phyloP scores from a whole-genome alignment of 2,797 vertebrate genomes.

The Craterocephalus amniculus region DNA sequence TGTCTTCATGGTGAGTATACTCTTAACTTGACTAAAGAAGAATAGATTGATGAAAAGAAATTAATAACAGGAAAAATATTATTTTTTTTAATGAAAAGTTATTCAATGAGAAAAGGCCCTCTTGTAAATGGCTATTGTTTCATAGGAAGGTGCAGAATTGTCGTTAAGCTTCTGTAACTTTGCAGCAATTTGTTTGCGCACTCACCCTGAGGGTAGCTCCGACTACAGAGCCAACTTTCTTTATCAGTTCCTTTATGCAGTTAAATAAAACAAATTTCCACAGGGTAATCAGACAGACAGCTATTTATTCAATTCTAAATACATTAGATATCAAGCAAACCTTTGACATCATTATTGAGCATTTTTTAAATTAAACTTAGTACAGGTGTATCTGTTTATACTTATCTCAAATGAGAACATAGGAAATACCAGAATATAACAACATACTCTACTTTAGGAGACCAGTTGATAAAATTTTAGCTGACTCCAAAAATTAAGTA shows the following conservation, averaged over 20 bases:
- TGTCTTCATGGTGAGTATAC: conserved; percentile 32
- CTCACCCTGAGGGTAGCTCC: too few relatives aligned
- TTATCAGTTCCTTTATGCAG: too few relatives aligned
- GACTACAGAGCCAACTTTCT: too few relatives aligned
- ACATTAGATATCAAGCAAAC: not conserved
- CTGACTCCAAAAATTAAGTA: not conserved
- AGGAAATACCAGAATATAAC: not conserved
- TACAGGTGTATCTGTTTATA: not conserved
- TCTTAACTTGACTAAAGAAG: conserved; percentile 15
- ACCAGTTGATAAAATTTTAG: not conserved
- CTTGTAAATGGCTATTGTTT: too few relatives aligned
- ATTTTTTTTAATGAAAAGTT: too few relatives aligned
- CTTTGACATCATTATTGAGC: not conserved
- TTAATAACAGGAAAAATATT: not conserved
- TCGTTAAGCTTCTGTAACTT: too few relatives aligned
- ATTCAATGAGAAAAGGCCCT: too few relatives aligned
- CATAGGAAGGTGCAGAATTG: too few relatives aligned
- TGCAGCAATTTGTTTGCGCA: too few relatives aligned
- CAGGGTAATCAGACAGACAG: conserved; percentile 1
- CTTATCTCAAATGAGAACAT: not conserved
- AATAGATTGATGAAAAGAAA: conserved; percentile 12
- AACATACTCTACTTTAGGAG: not conserved
- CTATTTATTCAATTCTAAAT: not conserved
- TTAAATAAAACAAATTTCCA: not conserved
- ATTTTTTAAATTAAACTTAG: not conserved